Conservation (phyloP, 2,888 invertebrate genomes). For the Chymomyza procnemis region DNA sequence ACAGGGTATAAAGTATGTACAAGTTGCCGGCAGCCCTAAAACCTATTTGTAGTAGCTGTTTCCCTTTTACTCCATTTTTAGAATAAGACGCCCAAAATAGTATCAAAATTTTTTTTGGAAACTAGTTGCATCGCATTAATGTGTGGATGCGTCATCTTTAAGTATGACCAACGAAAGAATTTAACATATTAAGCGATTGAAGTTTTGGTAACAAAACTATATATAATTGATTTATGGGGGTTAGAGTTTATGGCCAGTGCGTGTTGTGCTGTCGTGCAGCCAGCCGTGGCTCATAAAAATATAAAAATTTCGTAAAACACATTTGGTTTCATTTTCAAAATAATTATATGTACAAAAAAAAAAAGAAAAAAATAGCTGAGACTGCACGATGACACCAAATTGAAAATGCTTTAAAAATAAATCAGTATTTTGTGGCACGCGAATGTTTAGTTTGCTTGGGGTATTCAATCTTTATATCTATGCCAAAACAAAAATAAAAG, state of each 20-base stretch:
- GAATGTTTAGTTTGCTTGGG: conserved; percentile 38
- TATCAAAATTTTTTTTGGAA: conserved; percentile 1
- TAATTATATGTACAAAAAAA: conserved; percentile 2
- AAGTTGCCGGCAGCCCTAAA: neutral
- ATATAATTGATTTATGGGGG: conserved; percentile 62
- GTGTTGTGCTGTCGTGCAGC: neutral
- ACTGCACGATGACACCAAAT: conserved; percentile 36
- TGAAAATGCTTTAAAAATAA: conserved; percentile 52
- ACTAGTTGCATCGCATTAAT: neutral
- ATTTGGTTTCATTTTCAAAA: conserved; percentile 1
- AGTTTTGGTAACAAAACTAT: conserved; percentile 22
- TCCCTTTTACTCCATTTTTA: conserved; percentile 45
- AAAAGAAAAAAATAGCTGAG: neutral
- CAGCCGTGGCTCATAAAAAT: neutral
- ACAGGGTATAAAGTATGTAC: neutral
- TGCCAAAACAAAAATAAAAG: conserved; percentile 1
- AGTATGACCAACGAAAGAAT: conserved; percentile 29
- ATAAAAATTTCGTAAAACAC: neutral
- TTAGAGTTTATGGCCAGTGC: neutral
- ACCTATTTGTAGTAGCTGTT: conserved; percentile 20
- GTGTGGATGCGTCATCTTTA: neutral
- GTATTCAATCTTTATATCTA: conserved; percentile 16
- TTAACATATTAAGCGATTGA: conserved; percentile 39
- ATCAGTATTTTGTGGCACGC: conserved; percentile 58
- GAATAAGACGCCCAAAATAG: conserved; percentile 47